These are phyloP conservation scores for Chirona hameri DNA, from an alignment of 2,888 invertebrate genomes.

Conservation along the genomic window DNA sequence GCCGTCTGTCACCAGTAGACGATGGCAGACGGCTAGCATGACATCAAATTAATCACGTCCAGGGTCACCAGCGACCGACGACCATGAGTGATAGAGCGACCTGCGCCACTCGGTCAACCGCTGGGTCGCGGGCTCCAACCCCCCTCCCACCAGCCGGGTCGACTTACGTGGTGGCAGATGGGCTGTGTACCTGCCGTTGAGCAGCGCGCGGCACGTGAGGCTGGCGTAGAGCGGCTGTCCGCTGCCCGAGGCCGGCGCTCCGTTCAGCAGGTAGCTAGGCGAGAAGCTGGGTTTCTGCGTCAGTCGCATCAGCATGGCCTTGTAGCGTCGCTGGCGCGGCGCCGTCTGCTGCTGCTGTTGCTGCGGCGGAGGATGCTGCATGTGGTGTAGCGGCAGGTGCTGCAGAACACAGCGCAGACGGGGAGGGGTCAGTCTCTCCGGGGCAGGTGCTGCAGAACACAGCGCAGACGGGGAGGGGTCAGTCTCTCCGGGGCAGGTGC, in stretches of 20 bases:
- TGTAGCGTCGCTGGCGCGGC: constrained; percentile 11
- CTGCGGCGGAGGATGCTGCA: not conserved
- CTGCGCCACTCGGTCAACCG: too few species aligned
- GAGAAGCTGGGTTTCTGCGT: not conserved
- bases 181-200: not conserved
- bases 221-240: constrained; percentile 23
- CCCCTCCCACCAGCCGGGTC: not conserved
- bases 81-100: too few species aligned
- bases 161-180: constrained; percentile 22
- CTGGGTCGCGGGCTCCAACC: too few species aligned
- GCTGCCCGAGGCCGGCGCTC: not conserved
- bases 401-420: too few species aligned
- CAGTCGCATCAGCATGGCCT: constrained; percentile 13
- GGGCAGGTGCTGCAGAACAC: too few species aligned
- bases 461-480: not conserved
- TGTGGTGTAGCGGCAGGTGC: not conserved
- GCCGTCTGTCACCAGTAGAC: too few species aligned
- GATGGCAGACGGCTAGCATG: too few species aligned
- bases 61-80: too few species aligned
- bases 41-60: too few species aligned
- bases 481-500: not conserved
- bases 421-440: too few species aligned
- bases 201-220: constrained; percentile 5
- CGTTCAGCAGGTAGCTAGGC: constrained; percentile 9
- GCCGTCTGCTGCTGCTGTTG: constrained; percentile 13